phyloP scores from a whole-genome alignment of 2,797 vertebrate species.

The Tachyglossus aculeatus region DNA sequence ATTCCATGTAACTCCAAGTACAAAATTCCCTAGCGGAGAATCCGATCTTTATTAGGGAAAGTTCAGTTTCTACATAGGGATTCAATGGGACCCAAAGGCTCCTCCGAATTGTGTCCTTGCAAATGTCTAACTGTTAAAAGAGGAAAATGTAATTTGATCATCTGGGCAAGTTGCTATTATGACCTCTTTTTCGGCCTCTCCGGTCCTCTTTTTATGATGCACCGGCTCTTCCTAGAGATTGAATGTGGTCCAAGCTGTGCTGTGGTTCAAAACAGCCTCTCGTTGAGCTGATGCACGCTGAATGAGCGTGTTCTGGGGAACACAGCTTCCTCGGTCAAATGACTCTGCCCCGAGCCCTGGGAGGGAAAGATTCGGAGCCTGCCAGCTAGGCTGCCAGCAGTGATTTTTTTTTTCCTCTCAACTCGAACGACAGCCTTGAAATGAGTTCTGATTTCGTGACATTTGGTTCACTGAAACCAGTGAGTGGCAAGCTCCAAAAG shows the following conservation, averaged over 20 bases:
- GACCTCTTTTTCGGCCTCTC: conserved; percentile 22
- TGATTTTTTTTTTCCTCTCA: conserved; percentile 10
- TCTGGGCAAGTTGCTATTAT: conserved; percentile 44
- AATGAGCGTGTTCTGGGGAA: conserved; percentile 23
- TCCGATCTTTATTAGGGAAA: conserved; percentile 31
- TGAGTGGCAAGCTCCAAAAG: conserved; percentile 27
- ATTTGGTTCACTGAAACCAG: conserved; percentile 54
- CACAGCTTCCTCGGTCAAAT: conserved; percentile 31
- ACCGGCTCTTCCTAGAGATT: conserved; percentile 14
- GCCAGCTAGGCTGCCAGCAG: conserved; percentile 25
- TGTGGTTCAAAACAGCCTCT: conserved; percentile 25
- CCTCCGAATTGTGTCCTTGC: conserved; percentile 31
- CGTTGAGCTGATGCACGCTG: neutral
- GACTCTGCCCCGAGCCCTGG: conserved; percentile 13
- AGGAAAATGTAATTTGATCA: conserved; percentile 53
- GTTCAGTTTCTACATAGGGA: conserved; percentile 28
- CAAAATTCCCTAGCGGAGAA: conserved; percentile 27
- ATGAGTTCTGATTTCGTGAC: conserved; percentile 53
- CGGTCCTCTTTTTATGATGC: conserved; percentile 33
- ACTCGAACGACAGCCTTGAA: conserved; percentile 31
- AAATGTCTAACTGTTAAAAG: conserved; percentile 50
- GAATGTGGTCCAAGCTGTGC: conserved; percentile 32
- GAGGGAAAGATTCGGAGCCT: conserved; percentile 24
- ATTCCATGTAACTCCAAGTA: conserved; percentile 18
- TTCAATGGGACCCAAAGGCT: conserved; percentile 30